Evolutionary conservation across 2,888 invertebrate genomes (phyloP), one percentile per base, ranked within the genome.

Genomic region (Marronus borbonicus): DNA sequence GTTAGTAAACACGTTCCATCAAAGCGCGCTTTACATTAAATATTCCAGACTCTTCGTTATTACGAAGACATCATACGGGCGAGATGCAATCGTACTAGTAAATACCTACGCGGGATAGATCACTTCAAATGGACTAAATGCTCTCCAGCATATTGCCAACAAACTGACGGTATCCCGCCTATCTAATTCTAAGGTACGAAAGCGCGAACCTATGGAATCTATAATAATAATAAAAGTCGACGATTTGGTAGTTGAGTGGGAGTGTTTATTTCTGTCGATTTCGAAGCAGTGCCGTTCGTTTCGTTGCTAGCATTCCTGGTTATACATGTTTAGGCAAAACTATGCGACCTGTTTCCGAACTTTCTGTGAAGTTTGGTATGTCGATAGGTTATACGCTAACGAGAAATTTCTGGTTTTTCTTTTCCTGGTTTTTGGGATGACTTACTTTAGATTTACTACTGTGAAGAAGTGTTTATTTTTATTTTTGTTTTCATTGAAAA

Each of bases 211-310:
- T 64, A 64, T n/a, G 64, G 14, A 64, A 31, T 64, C 64, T 28
- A 64, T 31, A 64, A 36, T 36, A 36, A 36, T 64, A 64, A 64
- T 64, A 64, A 64, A 64, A 64, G 31, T 64, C 64, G 64, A 64
- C 31, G 64, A 28, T 64, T 12, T 31, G 20, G 31, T 31, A 14
- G n/a, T 64, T 28, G 36, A 28, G 64, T 64, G 64, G 31, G 64
- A 31, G 64, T 36, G n/a, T 64, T 31, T 66, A 66, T 66, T 66
- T 39, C 17, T 66, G 65, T 66, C 36, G 17, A 66, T 39, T 66
- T 66, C 44, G n/a, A 36, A 44, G 17, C 20, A 31, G 5, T n/a
- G 31, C 44, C 44, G 44, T 12, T 39, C 39, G 7, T 39, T 10
- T 39, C 39, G 39, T 8, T 5, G 4, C 64, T 64, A 31, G 12